Evolutionary conservation across 2,113 vertebrate genomes (phyloP), one percentile per base, ranked within the genome.

Genomic region (Onychostoma macrolepis): DNA sequence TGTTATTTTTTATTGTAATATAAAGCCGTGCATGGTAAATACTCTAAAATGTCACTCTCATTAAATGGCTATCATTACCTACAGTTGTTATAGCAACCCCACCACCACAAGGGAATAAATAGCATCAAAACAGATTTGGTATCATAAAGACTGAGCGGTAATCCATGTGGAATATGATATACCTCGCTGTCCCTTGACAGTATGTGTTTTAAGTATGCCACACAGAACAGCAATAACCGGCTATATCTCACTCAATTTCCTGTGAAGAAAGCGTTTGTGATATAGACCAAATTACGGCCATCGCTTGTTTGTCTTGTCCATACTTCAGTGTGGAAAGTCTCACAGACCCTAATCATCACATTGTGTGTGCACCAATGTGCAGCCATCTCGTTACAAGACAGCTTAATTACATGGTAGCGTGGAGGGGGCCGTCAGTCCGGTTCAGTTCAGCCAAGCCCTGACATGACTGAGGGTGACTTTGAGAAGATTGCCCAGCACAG

Each of bases 41-140:
- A 28, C 67, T 61, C 13, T 50, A 45, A 80, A 80, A 85, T 88
- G 76, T 80, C 72, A 80, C 15, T 80, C 30, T 80, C 72, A 87
- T 87, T 83, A 87, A 48, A 30, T 26, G 26, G n/a, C 45, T 21
- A 87, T 87, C 24, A 50, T 84, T 83, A 30, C 43, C 45, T 28
- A 56, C 78, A 17, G 85, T 87, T 48, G 85, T 76, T 79, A 84
- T 84, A 84, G 81, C 63, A 78, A 84, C 86, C 13, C 15, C 11
- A 10, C 30, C 45, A 21, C 30, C 61, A 41, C 8, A 58, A 48
- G 81, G 50, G 28, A 84, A 79, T 79, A 87, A 84, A 80, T 87
- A 87, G 61, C 81, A 56, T 56, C 43, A 58, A 87, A 84, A 84
- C 48, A 77, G 67, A 87, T 87, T 84, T 2, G 30, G 10, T 72